Evolutionary conservation across 2,797 vertebrate species (phyloP).

Genomic region (Trematocara caparti): DNA sequence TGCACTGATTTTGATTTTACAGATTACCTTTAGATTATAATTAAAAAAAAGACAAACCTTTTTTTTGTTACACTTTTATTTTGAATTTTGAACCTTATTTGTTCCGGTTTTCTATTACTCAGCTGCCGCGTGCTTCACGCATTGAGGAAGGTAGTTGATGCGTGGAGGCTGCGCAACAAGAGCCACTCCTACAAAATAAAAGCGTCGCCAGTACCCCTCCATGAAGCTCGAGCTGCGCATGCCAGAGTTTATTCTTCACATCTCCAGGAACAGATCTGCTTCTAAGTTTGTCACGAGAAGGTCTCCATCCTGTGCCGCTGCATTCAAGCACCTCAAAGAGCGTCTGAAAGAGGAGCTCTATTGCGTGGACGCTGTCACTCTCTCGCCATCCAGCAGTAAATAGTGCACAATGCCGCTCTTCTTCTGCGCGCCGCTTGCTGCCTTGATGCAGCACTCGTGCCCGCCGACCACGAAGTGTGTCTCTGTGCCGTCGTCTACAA

Average conservation of each 20-base stretch:
- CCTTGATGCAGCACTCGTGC: constrained; percentile 88
- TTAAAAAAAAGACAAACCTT: background rate
- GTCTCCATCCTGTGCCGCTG: background rate
- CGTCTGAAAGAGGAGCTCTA: background rate
- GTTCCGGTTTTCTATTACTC: background rate
- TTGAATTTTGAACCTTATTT: background rate
- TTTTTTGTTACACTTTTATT: constrained; percentile 4
- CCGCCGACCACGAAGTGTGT: constrained; percentile 84
- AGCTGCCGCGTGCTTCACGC: background rate
- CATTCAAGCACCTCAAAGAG: background rate
- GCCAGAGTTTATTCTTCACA: background rate
- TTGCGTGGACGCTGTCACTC: background rate
- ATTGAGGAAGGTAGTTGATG: background rate
- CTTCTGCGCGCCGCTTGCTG: constrained; percentile 84
- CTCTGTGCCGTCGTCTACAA: constrained; percentile 93
- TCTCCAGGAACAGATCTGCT: background rate
- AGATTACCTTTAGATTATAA: background rate
- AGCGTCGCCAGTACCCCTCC: background rate
- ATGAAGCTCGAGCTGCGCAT: background rate
- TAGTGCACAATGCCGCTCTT: constrained; percentile 85
- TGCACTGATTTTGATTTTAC: background rate
- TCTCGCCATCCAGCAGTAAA: constrained; percentile 83
- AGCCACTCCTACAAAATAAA: background rate
- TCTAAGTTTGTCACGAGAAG: background rate
- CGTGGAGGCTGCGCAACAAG: background rate